phyloP scores from a whole-genome alignment of 2,888 invertebrate species.

The Gymnocheta viridis region DNA sequence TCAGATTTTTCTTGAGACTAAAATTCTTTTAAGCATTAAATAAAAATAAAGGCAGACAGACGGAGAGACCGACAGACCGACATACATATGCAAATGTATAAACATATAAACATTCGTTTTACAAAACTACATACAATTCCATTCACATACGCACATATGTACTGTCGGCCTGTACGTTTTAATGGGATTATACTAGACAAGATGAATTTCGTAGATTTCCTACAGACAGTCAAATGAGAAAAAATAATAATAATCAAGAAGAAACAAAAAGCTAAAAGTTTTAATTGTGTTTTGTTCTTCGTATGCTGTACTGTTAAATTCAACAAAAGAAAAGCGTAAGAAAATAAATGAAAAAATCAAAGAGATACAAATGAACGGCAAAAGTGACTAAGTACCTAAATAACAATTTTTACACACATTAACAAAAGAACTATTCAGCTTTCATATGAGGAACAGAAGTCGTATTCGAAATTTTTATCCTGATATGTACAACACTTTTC shows the following conservation, averaged over 20 bases:
- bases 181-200: conserved; percentile 25
- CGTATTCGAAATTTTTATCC: no score
- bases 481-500: no score
- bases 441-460: not conserved
- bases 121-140: not conserved
- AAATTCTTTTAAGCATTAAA: conserved; percentile 33
- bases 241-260: not conserved
- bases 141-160: not conserved
- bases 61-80: not conserved
- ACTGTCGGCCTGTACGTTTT: not conserved
- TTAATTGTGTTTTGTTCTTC: conserved; percentile 19
- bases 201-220: conserved; percentile 44
- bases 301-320: not conserved
- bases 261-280: conserved; percentile 7
- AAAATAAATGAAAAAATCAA: not conserved
- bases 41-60: conserved; percentile 6
- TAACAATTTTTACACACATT: not conserved
- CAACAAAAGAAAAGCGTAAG: not conserved
- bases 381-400: not conserved
- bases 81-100: not conserved
- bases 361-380: not conserved
- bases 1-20: conserved; percentile 13
- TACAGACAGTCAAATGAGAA: conserved; percentile 20
- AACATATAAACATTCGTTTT: not conserved
- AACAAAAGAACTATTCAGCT: no score